phyloP scores from a whole-genome alignment of 2,888 invertebrate genomes.

The Cataglyphis cursor region DNA sequence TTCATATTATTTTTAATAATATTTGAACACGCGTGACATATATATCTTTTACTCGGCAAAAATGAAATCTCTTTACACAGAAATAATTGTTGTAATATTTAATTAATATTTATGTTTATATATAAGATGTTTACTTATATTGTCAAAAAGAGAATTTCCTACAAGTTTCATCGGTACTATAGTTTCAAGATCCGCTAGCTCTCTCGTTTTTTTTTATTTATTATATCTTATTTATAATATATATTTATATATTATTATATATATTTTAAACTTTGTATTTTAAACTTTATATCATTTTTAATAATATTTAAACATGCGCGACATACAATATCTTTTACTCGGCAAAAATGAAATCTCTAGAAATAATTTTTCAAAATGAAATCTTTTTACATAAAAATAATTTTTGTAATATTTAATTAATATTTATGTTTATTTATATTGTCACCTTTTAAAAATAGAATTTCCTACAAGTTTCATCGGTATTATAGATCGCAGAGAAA shows the following conservation, averaged over 20 bases:
- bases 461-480: not conserved
- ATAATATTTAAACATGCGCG: not conserved
- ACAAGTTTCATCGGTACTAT: not conserved
- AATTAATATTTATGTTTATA: not conserved
- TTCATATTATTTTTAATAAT: not conserved
- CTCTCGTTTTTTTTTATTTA: not conserved
- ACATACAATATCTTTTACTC: not conserved
- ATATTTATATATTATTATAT: no score
- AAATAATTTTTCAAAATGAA: no score
- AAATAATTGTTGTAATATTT: slow-evolving; percentile 23
- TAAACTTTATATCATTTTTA: not conserved
- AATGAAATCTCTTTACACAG: not conserved
- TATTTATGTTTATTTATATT: not conserved
- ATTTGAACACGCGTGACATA: not conserved
- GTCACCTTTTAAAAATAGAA: not conserved
- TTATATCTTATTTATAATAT: slow-evolving; percentile 6
- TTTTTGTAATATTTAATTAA: slow-evolving; percentile 2
- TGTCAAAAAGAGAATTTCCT: not conserved
- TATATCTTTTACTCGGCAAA: not conserved
- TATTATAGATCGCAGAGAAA: not conserved
- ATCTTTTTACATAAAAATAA: not conserved
- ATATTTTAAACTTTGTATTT: no score
- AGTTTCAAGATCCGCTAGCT: not conserved
- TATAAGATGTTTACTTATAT: not conserved
- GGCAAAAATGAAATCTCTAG: not conserved